Conservation (phyloP, 2,113 vertebrate genomes). For the Parus major region DNA sequence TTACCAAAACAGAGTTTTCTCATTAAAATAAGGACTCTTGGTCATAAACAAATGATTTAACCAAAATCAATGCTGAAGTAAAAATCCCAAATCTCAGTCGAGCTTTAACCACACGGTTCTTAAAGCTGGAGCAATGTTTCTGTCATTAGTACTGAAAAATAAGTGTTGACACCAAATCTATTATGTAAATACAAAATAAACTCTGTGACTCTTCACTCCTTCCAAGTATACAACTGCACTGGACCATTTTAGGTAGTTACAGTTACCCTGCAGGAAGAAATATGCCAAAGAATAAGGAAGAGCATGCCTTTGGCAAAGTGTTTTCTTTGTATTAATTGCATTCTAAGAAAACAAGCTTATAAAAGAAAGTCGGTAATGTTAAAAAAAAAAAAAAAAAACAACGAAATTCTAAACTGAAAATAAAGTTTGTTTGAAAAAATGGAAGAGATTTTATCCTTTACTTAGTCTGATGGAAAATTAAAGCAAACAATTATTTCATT, state of each 20-base stretch:
- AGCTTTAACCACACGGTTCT: not conserved
- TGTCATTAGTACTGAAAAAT: not conserved
- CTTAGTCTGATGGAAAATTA: not conserved
- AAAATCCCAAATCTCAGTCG: not conserved
- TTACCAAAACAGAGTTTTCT: not conserved
- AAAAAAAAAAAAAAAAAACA: not conserved
- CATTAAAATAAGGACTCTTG: accelerated
- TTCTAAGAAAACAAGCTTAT: not conserved
- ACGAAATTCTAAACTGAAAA: not conserved
- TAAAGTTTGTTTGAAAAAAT: not conserved
- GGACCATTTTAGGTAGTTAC: not conserved
- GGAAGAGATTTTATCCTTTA: not conserved
- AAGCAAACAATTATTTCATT: not conserved
- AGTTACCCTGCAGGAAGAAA: not conserved
- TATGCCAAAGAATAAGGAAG: not conserved
- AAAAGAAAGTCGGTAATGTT: not conserved
- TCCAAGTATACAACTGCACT: not conserved
- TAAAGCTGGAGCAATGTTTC: not conserved
- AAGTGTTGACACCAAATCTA: not conserved
- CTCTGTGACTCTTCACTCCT: not conserved
- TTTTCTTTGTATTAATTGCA: not conserved
- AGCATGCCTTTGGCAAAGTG: not conserved
- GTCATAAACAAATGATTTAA: not conserved
- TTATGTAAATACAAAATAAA: not conserved
- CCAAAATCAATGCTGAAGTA: not conserved